Evolutionary conservation across 1,140 invertebrate genomes (phyloP).

Genomic region (Eulimnadia texana): DNA sequence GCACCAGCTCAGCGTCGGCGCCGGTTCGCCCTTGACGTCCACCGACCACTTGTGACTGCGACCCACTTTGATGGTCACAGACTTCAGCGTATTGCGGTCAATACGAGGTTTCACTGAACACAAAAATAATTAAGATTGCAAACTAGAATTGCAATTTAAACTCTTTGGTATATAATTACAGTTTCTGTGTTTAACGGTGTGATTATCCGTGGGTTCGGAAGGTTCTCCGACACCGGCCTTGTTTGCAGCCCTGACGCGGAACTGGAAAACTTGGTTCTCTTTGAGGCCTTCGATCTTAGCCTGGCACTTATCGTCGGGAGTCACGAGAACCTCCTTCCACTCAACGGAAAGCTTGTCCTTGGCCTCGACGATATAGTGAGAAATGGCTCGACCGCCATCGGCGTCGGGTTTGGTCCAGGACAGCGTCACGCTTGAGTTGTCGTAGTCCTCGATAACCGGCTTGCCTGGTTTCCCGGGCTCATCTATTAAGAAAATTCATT

Average conservation of each 20-base stretch:
- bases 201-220: constrained; percentile 81
- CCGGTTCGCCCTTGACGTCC: constrained; percentile 75
- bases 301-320: constrained; percentile 56
- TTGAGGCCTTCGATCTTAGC: constrained; percentile 73
- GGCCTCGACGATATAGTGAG: constrained; percentile 87
- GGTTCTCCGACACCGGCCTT: constrained; percentile 74
- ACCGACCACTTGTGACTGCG: constrained; percentile 85
- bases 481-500: constrained; percentile 34
- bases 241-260: constrained; percentile 79
- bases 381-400: constrained; percentile 89
- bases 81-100: constrained; percentile 74
- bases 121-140: constrained; percentile 19
- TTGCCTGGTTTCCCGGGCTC: constrained; percentile 75
- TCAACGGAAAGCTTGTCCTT: constrained; percentile 85
- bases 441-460: constrained; percentile 84
- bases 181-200: constrained; percentile 82
- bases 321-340: constrained; percentile 75
- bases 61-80: constrained; percentile 69
- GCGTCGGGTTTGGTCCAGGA: constrained; percentile 77
- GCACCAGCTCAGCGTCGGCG: constrained; percentile 69
- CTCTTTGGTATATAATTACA: constrained; percentile 44
- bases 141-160: too few relatives aligned
- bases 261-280: constrained; percentile 86
- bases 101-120: constrained; percentile 75
- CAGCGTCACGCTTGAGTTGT: constrained; percentile 74